These are phyloP conservation scores for Pachyseris speciosa DNA, from an alignment of 64 coral and sea anemone genomes.

Conservation along the genomic window DNA sequence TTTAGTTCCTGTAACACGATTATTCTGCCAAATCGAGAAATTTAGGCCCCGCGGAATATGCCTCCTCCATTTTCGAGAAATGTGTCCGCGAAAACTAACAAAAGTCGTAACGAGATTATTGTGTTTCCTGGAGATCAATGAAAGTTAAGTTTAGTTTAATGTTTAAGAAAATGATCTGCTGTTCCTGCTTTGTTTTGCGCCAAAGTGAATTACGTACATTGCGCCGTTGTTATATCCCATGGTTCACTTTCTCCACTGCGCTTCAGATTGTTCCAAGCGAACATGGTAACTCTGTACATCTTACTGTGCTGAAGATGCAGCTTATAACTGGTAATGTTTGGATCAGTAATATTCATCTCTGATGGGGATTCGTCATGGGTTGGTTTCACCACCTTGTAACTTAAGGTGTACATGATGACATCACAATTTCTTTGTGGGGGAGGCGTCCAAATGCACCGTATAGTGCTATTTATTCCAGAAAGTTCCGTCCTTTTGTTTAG, in stretches of 20 bases:
- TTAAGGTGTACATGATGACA: not conserved
- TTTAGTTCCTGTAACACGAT: no score
- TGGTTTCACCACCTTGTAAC: not conserved
- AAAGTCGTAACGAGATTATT: no score
- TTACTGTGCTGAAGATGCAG: conserved; percentile 3
- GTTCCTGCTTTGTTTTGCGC: no score
- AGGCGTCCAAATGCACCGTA: not conserved
- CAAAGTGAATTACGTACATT: not conserved
- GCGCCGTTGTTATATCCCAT: not conserved
- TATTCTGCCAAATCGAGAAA: no score
- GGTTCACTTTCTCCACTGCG: not conserved
- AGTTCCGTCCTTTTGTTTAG: not conserved
- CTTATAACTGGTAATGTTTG: not conserved
- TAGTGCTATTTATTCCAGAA: not conserved
- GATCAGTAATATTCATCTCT: not conserved
- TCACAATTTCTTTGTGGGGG: not conserved
- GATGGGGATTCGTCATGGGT: no score
- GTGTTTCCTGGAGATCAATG: no score
- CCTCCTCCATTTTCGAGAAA: no score
- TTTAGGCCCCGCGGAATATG: no score
- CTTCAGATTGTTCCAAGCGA: not conserved
- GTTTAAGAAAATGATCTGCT: no score
- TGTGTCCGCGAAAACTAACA: no score
- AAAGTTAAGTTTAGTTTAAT: no score
- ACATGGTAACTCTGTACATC: not conserved